These are phyloP conservation scores for Agrilus planipennis DNA, from an alignment of 1,140 invertebrate genomes.

Conservation along the genomic window DNA sequence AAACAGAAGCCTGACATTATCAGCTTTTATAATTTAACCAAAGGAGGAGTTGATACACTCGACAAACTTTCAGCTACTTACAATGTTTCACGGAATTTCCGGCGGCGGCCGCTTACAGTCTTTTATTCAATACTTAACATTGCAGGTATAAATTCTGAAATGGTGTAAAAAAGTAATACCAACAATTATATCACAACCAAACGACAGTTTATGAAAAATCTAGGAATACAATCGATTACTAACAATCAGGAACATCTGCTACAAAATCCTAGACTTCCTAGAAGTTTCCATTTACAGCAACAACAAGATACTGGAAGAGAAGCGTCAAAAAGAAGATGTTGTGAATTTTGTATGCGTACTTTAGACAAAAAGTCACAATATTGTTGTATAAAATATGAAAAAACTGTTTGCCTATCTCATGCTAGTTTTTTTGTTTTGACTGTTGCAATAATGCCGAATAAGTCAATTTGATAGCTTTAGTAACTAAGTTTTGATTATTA, in stretches of 20 bases:
- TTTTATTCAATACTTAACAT: neutral
- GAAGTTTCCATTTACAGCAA: neutral
- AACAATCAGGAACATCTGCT: neutral
- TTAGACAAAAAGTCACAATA: neutral
- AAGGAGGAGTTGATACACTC: constrained; percentile 31
- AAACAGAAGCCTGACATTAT: constrained; percentile 30
- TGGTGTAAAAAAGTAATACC: neutral
- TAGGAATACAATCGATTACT: neutral
- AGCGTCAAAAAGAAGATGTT: neutral
- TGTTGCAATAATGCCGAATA: too few species aligned
- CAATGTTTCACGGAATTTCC: neutral
- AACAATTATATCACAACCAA: neutral
- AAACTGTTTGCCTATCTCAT: too few species aligned
- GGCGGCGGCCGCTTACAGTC: constrained; percentile 1
- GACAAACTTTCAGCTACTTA: constrained; percentile 13
- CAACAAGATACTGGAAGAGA: neutral
- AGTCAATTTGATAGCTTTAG: too few species aligned
- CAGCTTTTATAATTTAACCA: constrained; percentile 33
- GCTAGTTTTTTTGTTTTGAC: too few species aligned
- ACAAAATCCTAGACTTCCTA: neutral
- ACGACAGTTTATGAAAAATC: neutral
- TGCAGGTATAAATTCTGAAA: neutral
- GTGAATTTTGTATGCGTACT: neutral
- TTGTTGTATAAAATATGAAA: neutral
- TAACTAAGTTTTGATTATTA: too few species aligned